Evolutionary conservation across 2,113 vertebrate species (phyloP).

Genomic region (Ophthalmolycus amberensis): DNA sequence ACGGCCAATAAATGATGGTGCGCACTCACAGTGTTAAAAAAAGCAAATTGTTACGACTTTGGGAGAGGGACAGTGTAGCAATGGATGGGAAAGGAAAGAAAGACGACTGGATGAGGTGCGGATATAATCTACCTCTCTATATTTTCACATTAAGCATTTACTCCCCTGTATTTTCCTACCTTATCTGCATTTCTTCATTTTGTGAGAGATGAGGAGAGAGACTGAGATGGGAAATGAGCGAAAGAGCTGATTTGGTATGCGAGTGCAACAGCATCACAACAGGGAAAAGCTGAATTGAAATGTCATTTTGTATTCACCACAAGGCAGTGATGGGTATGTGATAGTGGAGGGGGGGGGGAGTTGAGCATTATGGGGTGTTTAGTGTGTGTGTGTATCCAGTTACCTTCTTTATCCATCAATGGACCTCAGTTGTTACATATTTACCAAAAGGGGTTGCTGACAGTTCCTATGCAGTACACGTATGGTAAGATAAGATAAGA

Average conservation of each 20-base stretch:
- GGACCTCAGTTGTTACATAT: neutral
- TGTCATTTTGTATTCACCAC: slow-evolving; percentile 66
- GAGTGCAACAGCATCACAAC: slow-evolving; percentile 50
- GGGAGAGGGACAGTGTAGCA: neutral
- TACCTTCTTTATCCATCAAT: neutral
- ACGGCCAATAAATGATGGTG: neutral
- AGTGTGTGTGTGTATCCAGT: neutral
- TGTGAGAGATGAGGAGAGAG: slow-evolving; percentile 30
- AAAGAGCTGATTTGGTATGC: slow-evolving; percentile 56
- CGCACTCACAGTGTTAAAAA: neutral
- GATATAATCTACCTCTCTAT: slow-evolving; percentile 15
- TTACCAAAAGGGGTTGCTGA: neutral
- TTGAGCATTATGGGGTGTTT: slow-evolving; percentile 17
- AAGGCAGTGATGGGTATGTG: neutral
- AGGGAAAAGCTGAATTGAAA: slow-evolving; percentile 66
- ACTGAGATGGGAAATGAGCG: slow-evolving; percentile 42
- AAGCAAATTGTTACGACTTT: neutral
- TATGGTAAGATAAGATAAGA: too few species aligned
- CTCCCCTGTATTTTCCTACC: neutral
- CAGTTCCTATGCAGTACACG: neutral
- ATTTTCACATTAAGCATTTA: slow-evolving; percentile 18
- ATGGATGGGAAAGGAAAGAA: neutral
- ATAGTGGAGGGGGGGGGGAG: neutral
- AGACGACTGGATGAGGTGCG: slow-evolving; percentile 6
- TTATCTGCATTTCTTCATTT: slow-evolving; percentile 58